phyloP scores from a whole-genome alignment of 2,797 vertebrate genomes.

The Uromys caudimaculatus region DNA sequence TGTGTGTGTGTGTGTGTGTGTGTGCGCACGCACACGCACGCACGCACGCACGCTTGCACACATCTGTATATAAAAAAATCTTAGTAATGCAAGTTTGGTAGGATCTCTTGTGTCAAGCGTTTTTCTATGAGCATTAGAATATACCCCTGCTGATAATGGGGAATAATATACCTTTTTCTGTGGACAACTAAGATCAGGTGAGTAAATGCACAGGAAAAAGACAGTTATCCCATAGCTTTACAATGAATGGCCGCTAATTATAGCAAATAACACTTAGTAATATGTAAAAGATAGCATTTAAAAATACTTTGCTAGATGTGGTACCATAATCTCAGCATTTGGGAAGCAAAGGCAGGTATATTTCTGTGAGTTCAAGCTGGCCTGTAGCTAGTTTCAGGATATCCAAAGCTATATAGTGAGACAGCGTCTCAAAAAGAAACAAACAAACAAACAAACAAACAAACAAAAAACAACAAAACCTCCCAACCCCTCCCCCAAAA shows the following conservation, averaged over 20 bases:
- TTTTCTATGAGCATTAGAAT: neutral
- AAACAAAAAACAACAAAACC: neutral
- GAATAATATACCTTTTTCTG: neutral
- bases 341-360: neutral
- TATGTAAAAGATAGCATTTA: conserved; percentile 27
- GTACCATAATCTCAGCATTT: neutral
- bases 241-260: neutral
- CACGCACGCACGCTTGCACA: too few species aligned
- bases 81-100: neutral
- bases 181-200: neutral
- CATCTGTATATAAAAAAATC: too few species aligned
- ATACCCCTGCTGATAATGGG: neutral
- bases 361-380: neutral
- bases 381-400: neutral
- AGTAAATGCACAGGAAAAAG: neutral
- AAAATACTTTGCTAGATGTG: neutral
- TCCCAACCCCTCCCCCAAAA: neutral
- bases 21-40: too few species aligned
- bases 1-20: too few species aligned
- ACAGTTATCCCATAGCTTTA: neutral
- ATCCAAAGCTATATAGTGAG: neutral
- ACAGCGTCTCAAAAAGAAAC: neutral
- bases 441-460: neutral
- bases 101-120: neutral
- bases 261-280: neutral